These are phyloP conservation scores for Hypotaenidia okinawae DNA, from an alignment of 2,797 vertebrate species.

Conservation along the genomic window DNA sequence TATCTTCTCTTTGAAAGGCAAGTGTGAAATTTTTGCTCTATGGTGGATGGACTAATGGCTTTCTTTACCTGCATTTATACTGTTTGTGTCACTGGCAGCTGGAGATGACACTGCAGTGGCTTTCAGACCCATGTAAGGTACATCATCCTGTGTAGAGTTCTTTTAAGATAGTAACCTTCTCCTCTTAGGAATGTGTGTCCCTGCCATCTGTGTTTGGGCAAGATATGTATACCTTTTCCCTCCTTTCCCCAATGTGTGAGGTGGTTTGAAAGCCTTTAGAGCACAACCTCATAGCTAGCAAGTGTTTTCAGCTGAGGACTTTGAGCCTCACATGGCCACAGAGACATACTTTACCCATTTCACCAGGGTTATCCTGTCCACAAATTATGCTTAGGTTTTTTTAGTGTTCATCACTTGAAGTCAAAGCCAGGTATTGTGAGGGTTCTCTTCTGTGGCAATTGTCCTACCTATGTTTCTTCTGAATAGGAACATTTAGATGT, in stretches of 20 bases:
- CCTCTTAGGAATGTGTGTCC: background rate
- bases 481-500: background rate
- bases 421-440: background rate
- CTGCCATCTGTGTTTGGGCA: background rate
- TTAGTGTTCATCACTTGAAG: background rate
- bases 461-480: background rate
- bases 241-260: rapidly evolving
- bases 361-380: background rate
- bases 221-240: background rate
- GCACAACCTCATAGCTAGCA: background rate
- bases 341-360: background rate
- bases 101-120: background rate
- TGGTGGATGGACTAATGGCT: background rate
- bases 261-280: background rate
- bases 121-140: background rate
- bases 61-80: background rate
- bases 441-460: background rate
- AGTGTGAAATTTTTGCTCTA: background rate
- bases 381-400: background rate
- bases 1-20: background rate
- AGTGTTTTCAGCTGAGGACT: background rate
- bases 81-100: background rate
- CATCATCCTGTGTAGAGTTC: background rate
- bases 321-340: background rate
- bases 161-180: background rate